These are phyloP conservation scores for Pyrgilauda ruficollis DNA, from an alignment of 2,113 vertebrate genomes.

Conservation along the genomic window DNA sequence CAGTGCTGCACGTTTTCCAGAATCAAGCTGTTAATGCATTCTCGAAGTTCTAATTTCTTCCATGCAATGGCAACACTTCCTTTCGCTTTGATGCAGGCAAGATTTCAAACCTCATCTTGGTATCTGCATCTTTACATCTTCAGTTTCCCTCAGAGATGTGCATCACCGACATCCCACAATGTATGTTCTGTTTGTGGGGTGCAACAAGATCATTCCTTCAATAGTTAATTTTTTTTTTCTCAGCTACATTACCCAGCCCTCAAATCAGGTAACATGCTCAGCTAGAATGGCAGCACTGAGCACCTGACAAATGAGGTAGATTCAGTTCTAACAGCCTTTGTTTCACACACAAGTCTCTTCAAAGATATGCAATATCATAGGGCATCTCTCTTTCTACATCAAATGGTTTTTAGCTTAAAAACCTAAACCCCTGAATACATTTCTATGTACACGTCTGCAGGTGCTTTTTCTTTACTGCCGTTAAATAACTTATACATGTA, in stretches of 20 bases:
- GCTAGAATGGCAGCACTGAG: neutral
- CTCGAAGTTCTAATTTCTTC: neutral
- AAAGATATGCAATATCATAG: neutral
- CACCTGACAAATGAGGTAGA: neutral
- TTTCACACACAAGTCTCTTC: neutral
- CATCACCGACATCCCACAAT: neutral
- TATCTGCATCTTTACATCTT: constrained; percentile 42
- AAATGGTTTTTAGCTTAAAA: neutral
- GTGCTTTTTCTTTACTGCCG: neutral
- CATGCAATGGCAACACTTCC: neutral
- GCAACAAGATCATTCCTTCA: neutral
- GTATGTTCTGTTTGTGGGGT: constrained; percentile 2
- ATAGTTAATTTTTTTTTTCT: neutral
- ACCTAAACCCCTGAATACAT: neutral
- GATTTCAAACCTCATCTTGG: constrained; percentile 21
- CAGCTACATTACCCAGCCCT: neutral
- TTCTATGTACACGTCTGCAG: neutral
- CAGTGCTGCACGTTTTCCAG: neutral
- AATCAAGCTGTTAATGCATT: constrained; percentile 9
- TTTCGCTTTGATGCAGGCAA: neutral
- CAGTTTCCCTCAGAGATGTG: constrained; percentile 26
- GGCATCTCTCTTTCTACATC: neutral
- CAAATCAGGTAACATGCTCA: neutral
- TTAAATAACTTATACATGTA: neutral
- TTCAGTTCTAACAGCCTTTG: neutral